Evolutionary conservation across 2,797 vertebrate species (phyloP), one percentile per base, ranked within the genome.

Genomic region (Halcyon badia): DNA sequence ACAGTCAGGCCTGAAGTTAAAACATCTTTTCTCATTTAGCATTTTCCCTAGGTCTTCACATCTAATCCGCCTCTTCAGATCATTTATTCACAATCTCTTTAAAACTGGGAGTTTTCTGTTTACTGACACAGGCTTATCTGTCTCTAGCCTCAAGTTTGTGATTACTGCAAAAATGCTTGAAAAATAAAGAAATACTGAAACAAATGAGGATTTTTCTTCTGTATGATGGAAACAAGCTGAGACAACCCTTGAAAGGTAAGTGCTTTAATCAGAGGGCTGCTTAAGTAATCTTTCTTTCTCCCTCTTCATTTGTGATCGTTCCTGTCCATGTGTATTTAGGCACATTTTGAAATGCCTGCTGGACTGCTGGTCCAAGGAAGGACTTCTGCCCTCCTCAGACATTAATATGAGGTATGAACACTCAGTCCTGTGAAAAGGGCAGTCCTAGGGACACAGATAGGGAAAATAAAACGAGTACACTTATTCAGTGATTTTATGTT

Each of bases 31-130:
- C 62, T 89, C 48, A 77, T 80, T 89, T 70, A 93, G 39, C 6
- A 26, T 87, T 93, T 89, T 70, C 56, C 52, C 64, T 85, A 56
- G 31, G 39, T 62, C 77, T 76, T 66, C 72, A 49, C 42, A 46
- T 85, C 60, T 92, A 87, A 94, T 92, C 64, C 0, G 3, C 6
- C 33, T 73, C 77, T 90, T 90, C 75, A 89, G 92, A 93, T 84
- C 9, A 68, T 52, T 94, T 87, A 68, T 78, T 87, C 71, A 52
- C 64, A 87, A 95, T 66, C 86, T 90, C 70, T 89, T 90, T 87
- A 82, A 87, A 95, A 92, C 76, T 4, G 4, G 46, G 58, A 89
- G 19, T 62, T 95, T 84, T 54, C 56, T 56, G 26, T 65, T 87
- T 79, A 94, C 80, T 87, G 80, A 76, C 24, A 69, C 11, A 48